These are phyloP conservation scores for Cyaniris semiargus DNA, from an alignment of 2,888 invertebrate genomes.

Conservation along the genomic window DNA sequence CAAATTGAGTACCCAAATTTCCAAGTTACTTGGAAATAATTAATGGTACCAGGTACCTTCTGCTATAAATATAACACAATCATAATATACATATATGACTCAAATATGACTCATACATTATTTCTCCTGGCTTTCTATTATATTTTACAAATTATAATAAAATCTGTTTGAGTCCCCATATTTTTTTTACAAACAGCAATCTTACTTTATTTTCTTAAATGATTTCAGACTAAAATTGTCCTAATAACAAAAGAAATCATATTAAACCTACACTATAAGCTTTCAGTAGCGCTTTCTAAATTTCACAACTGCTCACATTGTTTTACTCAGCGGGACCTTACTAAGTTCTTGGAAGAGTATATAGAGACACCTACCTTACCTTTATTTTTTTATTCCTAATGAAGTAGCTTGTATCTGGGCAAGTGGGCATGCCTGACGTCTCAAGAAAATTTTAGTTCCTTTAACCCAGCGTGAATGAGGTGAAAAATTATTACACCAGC, in stretches of 20 bases:
- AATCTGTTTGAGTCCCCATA: background rate
- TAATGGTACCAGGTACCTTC: background rate
- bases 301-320: constrained; percentile 46
- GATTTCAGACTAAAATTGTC: background rate
- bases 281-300: constrained; percentile 44
- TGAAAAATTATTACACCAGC: too few relatives aligned
- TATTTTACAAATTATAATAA: background rate
- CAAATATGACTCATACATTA: too few relatives aligned
- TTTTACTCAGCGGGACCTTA: constrained; percentile 48
- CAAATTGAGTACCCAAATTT: background rate
- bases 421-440: too few relatives aligned
- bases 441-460: too few relatives aligned
- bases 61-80: too few relatives aligned
- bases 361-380: constrained; percentile 52
- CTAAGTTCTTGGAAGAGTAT: constrained; percentile 52
- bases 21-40: background rate
- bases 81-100: too few relatives aligned
- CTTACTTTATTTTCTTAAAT: too few relatives aligned
- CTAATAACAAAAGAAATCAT: background rate
- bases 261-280: constrained; percentile 34
- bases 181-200: background rate
- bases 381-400: constrained; percentile 48
- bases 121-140: too few relatives aligned
- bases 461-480: too few relatives aligned
- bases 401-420: background rate